Conservation (phyloP, 2,888 invertebrate genomes). For the Copidosoma aretas region DNA sequence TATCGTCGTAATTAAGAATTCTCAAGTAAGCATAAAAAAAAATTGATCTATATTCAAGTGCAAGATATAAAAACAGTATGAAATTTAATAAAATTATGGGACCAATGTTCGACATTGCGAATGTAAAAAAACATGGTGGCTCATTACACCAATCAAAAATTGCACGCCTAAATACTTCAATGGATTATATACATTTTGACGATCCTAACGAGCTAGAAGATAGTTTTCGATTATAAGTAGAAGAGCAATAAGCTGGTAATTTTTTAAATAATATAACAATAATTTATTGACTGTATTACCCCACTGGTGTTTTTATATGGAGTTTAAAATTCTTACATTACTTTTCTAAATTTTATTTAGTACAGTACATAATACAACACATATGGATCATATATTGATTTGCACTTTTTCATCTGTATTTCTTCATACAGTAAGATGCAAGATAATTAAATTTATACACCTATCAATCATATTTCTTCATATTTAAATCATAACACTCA, state of each 20-base stretch:
- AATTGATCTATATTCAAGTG: neutral
- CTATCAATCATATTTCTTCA: too few species aligned
- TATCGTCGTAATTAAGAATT: neutral
- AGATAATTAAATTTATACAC: too few species aligned
- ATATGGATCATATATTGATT: too few species aligned
- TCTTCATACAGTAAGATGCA: too few species aligned
- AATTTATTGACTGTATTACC: too few species aligned
- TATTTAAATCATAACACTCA: too few species aligned
- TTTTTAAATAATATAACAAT: too few species aligned
- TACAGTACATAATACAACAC: too few species aligned
- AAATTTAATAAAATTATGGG: neutral
- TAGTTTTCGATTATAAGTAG: neutral
- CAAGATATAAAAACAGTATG: neutral
- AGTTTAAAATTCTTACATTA: too few species aligned
- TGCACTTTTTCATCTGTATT: too few species aligned
- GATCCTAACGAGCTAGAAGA: neutral
- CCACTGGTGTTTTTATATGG: too few species aligned
- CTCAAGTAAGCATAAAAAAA: neutral
- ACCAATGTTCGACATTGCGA: neutral
- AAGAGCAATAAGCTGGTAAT: neutral
- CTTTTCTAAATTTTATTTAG: too few species aligned
- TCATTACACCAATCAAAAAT: neutral
- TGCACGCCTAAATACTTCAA: neutral
- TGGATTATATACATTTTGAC: slow-evolving; percentile 1
- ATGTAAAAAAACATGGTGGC: neutral